Percentiles rank a stretch among this genome's conserved stretches.
Evolutionary conservation across 1,140 invertebrate species (phyloP).

Genomic region (Plodia interpunctella): DNA sequence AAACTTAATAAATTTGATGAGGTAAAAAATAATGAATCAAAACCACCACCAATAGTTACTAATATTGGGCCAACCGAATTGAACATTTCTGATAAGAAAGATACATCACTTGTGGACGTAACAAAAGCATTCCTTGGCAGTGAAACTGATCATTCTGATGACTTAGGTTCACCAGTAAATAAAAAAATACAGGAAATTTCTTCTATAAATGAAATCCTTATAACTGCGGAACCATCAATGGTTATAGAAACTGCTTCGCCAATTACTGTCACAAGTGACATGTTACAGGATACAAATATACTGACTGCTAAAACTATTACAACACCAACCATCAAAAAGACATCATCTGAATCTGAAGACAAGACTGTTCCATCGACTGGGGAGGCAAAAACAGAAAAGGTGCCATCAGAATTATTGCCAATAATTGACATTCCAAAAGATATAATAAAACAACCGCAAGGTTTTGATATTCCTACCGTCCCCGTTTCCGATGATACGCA

Average conservation of each 20-base stretch:
- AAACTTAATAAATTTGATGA: background rate
- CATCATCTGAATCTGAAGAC: background rate
- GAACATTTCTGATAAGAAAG: background rate
- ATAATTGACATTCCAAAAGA: background rate
- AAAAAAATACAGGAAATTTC: conserved; percentile 5
- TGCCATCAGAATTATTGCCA: background rate
- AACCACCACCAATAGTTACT: background rate
- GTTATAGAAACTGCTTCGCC: conserved; percentile 1
- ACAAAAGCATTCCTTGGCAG: conserved; percentile 20
- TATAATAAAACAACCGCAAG: background rate
- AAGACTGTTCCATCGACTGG: background rate
- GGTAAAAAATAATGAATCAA: background rate
- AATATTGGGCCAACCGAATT: background rate
- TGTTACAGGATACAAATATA: background rate
- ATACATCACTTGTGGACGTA: conserved; percentile 15
- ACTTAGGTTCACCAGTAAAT: background rate
- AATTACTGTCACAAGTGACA: background rate
- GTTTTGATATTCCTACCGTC: background rate
- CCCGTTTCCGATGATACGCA: background rate
- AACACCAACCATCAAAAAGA: background rate
- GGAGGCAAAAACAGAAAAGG: background rate
- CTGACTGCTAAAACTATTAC: background rate
- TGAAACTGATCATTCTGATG: conserved; percentile 13
- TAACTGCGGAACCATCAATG: background rate
- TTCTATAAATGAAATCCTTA: background rate